Evolutionary conservation across 2,888 invertebrate genomes (phyloP), one percentile per base, ranked within the genome.

Genomic region (Agonum fuliginosum): DNA sequence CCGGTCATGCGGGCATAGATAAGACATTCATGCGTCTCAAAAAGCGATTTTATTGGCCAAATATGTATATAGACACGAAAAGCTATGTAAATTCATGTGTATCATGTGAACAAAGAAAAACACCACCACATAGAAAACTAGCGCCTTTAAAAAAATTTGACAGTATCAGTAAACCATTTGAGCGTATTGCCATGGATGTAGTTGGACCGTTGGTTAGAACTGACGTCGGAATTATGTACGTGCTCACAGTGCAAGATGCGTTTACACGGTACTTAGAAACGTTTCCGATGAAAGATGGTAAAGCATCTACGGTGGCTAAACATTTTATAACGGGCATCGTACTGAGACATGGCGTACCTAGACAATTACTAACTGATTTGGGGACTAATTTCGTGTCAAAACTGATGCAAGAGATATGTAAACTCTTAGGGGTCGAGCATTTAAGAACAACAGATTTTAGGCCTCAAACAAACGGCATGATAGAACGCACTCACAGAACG

Each of bases 261-360:
- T 70, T 80, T 1, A 80, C 81, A 1, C 71, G 79, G 10, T 83
- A 79, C 41, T 77, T 80, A 0, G 80, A 81, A 41, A 80, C 81
- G 0, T 75, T 81, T 5, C 79, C 83, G 0, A 46, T 83, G 3
- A 73, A 71, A 14, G 79, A 84, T 34, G 77, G 79, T n/a, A 80
- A 46, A 10, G 79, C 83, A 0, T 71, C 77, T 4, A 82, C 82
- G 0, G 71, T 84, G 3, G 81, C 82, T 0, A 43, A 48, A 70
- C 67, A 24, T 0, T 54, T 69, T 19, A 62, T 70, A 14, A 20
- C 20, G n/a, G 41, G 69, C 6, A 71, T 78, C 8, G 27, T 78
- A 6, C 10, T 54, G 0, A 27, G 72, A 22, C 78, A 79, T 76
- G 78, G 78, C 1, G 46, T 41, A 5, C 80, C 79, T 5, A 12